Base-by-base conservation (phyloP, 2,888 invertebrate species). In the Drosophila stalkeri region DNA sequence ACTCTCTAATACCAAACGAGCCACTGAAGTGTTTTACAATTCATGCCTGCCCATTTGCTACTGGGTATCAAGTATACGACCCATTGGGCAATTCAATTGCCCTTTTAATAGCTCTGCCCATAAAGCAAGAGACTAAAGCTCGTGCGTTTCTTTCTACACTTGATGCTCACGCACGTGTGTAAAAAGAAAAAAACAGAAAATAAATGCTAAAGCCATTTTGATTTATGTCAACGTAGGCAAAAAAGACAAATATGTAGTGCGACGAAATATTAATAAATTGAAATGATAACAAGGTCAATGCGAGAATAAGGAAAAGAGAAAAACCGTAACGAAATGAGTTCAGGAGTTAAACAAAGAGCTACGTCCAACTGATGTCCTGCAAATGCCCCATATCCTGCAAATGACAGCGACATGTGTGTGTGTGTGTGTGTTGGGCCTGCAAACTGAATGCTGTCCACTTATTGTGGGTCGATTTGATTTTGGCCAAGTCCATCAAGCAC, bases 201-300 rank as follows among this genome's bases (percentile, higher is more conserved):
- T 60, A 57, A 33, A 51, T 68, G 46, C 64, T 70, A 64, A 67
- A 56, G 49, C 44, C 46, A 41, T 66, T 81, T 76, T 82, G 81
- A 86, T 77, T 85, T 86, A 82, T 77, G 81, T 39, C 43, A 52
- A 31, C 43, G 6, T 33, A 33, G 31, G 18, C 23, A 46, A 60
- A 54, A 43, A 3, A 54, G 14, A 35, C 64, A 33, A 18, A 67
- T 67, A 69, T 64, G 43, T 52, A 71, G 61, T 65, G 56, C 55
- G 44, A 44, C 62, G 31, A 62, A 77, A 85, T 75, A 86, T 74
- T 86, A 83, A 81, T 86, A 84, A 89, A 83, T 81, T 86, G 79
- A 81, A 89, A 69, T 67, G 65, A 71, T 54, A 80, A 73, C 56
- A 66, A 73, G 68, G 70, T 63, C 41, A 59, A 66, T 55, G 37